These are phyloP conservation scores for Dendropsophus ebraccatus DNA, from an alignment of 2,113 vertebrate species.

Conservation along the genomic window DNA sequence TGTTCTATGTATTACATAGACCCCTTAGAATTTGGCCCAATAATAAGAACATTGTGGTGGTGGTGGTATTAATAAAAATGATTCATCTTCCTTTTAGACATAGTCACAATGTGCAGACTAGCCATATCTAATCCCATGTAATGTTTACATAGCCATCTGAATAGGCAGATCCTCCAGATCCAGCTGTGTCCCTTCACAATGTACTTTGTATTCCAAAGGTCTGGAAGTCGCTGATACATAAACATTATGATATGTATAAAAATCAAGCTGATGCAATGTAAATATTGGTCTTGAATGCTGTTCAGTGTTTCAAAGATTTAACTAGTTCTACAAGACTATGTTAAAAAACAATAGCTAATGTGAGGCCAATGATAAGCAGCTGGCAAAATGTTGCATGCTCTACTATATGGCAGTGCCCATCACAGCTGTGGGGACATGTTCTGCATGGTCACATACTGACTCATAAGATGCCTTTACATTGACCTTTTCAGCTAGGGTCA, in stretches of 20 bases:
- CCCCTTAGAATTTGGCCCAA: not conserved
- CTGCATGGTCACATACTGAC: not conserved
- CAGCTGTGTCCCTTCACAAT: conserved; percentile 27
- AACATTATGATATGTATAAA: conserved; percentile 43
- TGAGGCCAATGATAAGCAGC: not conserved
- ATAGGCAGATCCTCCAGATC: not conserved
- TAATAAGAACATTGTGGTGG: not conserved
- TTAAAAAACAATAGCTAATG: not conserved
- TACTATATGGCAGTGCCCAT: not conserved
- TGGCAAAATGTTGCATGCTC: not conserved
- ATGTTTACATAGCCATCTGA: not conserved
- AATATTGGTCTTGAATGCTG: conserved; percentile 28
- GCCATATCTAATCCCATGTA: not conserved
- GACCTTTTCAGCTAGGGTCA: not conserved
- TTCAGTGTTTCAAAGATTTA: not conserved
- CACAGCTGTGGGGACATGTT: too few relatives aligned
- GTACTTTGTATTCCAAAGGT: conserved; percentile 4
- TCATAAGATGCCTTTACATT: too few relatives aligned
- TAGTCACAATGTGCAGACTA: conserved; percentile 32
- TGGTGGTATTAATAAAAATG: conserved; percentile 17
- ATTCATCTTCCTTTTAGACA: conserved; percentile 23
- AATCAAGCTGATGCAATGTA: conserved; percentile 23
- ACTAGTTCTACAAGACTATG: not conserved
- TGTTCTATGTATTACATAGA: not conserved
- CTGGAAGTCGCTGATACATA: conserved; percentile 35